Percentiles rank a stretch among this genome's conserved stretches.
phyloP scores from a whole-genome alignment of 2,888 invertebrate genomes.

The Ellobium chinense region DNA sequence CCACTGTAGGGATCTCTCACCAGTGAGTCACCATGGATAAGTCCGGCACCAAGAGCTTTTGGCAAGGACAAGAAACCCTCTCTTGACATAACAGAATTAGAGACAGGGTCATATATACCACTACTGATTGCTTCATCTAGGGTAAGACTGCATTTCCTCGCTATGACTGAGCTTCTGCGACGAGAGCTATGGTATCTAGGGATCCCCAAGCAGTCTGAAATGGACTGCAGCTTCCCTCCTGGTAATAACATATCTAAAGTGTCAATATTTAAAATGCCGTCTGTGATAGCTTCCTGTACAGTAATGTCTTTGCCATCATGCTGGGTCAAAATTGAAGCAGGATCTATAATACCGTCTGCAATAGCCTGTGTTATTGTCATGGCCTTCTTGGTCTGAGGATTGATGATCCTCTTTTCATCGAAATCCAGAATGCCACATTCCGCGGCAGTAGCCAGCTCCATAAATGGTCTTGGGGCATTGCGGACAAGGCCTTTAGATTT shows the following conservation, averaged over 20 bases:
- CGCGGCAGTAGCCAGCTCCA: conserved; percentile 52
- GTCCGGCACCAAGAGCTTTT: conserved; percentile 66
- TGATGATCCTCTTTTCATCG: conserved; percentile 80
- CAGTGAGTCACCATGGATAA: conserved; percentile 68
- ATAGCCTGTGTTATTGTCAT: conserved; percentile 91
- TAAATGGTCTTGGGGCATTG: conserved; percentile 51
- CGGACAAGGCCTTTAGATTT: conserved; percentile 52
- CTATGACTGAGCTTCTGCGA: conserved; percentile 48
- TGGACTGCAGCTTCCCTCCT: conserved; percentile 48
- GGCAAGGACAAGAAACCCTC: conserved; percentile 63
- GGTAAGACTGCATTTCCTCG: conserved; percentile 59
- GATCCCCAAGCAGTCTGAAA: conserved; percentile 48
- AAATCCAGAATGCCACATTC: conserved; percentile 82
- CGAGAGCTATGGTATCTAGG: conserved; percentile 25
- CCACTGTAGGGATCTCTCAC: conserved; percentile 71
- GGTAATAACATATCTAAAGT: conserved; percentile 49
- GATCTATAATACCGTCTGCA: conserved; percentile 68
- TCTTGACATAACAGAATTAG: conserved; percentile 62
- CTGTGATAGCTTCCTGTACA: conserved; percentile 53
- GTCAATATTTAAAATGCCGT: conserved; percentile 53
- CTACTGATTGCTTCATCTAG: conserved; percentile 72
- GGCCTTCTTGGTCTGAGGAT: conserved; percentile 80
- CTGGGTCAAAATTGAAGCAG: conserved; percentile 81
- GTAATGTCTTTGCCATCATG: conserved; percentile 48
- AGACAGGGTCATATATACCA: conserved; percentile 71